Conservation (phyloP, 2,888 invertebrate genomes). For the Exephanes ischioxanthus region DNA sequence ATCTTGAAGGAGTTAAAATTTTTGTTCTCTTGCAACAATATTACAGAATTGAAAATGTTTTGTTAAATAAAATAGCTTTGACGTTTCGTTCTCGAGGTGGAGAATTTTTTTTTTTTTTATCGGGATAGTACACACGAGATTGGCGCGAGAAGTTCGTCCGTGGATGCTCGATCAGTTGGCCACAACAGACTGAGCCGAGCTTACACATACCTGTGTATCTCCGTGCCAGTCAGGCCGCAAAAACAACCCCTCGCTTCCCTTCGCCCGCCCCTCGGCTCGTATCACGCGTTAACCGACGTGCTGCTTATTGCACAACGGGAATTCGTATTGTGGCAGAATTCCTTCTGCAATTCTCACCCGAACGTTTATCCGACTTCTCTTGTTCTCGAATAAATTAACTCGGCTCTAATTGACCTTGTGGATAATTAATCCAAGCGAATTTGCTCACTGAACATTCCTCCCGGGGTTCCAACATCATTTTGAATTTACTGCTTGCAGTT, state of each 20-base stretch:
- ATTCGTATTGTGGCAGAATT: constrained; percentile 54
- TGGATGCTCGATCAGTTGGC: constrained; percentile 9
- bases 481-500: background rate
- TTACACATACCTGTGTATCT: constrained; percentile 7
- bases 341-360: constrained; percentile 29
- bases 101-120: too few species aligned
- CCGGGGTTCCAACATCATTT: background rate
- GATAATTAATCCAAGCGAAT: constrained; percentile 43
- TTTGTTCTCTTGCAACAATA: too few species aligned
- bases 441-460: constrained; percentile 27
- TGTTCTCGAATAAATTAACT: constrained; percentile 47
- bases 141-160: background rate
- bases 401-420: constrained; percentile 58
- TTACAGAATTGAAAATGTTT: too few species aligned
- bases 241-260: constrained; percentile 46
- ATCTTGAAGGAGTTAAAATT: too few species aligned
- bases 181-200: background rate
- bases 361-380: constrained; percentile 17
- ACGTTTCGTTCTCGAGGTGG: background rate
- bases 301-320: constrained; percentile 56
- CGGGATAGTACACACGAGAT: background rate
- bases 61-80: background rate
- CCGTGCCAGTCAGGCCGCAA: constrained; percentile 50
- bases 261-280: constrained; percentile 14
- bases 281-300: constrained; percentile 57